Percentiles rank a stretch among this genome's conserved stretches.
Conservation (phyloP, 2,888 invertebrate species). For the Diplolepis rosae region DNA sequence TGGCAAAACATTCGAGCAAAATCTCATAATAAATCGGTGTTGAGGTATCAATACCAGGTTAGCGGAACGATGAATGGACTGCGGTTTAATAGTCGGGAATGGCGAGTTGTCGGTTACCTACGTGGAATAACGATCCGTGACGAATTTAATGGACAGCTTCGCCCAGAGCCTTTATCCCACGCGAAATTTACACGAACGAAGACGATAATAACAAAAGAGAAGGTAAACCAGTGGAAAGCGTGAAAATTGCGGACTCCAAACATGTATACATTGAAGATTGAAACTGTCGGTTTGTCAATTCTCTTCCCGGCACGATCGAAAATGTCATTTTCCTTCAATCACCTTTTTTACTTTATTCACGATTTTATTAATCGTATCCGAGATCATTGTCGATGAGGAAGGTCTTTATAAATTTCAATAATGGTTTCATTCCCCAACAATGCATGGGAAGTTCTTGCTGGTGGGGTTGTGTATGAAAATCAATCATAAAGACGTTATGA, state of each 20-base stretch:
- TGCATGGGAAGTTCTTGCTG: not conserved
- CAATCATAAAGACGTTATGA: conserved; percentile 3
- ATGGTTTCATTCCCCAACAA: not conserved
- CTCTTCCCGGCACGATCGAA: not conserved
- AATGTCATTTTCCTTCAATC: not conserved
- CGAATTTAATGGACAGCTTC: conserved; percentile 26
- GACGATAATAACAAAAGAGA: conserved; percentile 30
- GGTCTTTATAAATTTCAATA: not conserved
- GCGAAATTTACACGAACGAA: conserved; percentile 29
- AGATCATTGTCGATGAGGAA: conserved; percentile 4
- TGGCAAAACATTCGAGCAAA: conserved; percentile 10
- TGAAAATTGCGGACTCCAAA: conserved; percentile 55
- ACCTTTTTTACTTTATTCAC: not conserved
- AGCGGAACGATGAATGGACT: conserved; percentile 35
- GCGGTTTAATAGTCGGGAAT: conserved; percentile 42
- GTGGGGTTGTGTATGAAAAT: not conserved
- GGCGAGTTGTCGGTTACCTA: conserved; percentile 35
- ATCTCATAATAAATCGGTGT: conserved; percentile 43
- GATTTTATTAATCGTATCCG: not conserved
- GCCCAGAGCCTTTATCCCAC: conserved; percentile 29
- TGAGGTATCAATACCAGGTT: conserved; percentile 45
- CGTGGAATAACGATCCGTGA: conserved; percentile 30
- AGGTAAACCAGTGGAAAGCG: conserved; percentile 50
- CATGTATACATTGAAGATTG: conserved; percentile 44
- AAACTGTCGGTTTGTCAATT: conserved; percentile 47